Conservation (phyloP, 2,888 invertebrate species). For the Trichopoda pennipes region DNA sequence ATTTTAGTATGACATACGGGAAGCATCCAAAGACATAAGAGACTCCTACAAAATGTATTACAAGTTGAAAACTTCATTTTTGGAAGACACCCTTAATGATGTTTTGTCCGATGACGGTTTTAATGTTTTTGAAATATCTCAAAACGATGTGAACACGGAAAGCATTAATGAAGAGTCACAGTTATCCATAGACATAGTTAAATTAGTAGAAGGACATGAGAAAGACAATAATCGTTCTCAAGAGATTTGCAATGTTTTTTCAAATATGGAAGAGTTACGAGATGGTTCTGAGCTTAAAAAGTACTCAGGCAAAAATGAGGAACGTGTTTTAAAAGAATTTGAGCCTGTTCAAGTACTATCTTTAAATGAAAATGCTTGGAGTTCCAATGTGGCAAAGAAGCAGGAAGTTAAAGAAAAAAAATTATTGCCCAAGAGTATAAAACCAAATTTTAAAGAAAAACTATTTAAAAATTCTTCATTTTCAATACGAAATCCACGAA, state of each 20-base stretch:
- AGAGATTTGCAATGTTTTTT: conserved; percentile 64
- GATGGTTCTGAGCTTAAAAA: conserved; percentile 69
- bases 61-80: conserved; percentile 87
- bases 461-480: conserved; percentile 86
- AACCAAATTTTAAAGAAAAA: conserved; percentile 83
- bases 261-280: conserved; percentile 72
- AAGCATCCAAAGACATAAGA: conserved; percentile 87
- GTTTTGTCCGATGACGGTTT: conserved; percentile 81
- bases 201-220: conserved; percentile 62
- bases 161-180: conserved; percentile 72
- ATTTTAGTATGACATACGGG: conserved; percentile 87
- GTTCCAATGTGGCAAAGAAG: conserved; percentile 69
- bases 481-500: conserved; percentile 89
- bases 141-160: conserved; percentile 66
- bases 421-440: conserved; percentile 54
- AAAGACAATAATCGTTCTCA: not conserved
- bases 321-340: conserved; percentile 75
- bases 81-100: conserved; percentile 87
- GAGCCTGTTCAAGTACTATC: conserved; percentile 73
- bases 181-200: conserved; percentile 74
- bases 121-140: conserved; percentile 78
- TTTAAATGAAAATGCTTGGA: conserved; percentile 82
- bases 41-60: conserved; percentile 92
- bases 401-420: conserved; percentile 27
- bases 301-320: conserved; percentile 71